phyloP scores from a whole-genome alignment of 1,140 invertebrate genomes.

The Trichomalopsis sarcophagae region DNA sequence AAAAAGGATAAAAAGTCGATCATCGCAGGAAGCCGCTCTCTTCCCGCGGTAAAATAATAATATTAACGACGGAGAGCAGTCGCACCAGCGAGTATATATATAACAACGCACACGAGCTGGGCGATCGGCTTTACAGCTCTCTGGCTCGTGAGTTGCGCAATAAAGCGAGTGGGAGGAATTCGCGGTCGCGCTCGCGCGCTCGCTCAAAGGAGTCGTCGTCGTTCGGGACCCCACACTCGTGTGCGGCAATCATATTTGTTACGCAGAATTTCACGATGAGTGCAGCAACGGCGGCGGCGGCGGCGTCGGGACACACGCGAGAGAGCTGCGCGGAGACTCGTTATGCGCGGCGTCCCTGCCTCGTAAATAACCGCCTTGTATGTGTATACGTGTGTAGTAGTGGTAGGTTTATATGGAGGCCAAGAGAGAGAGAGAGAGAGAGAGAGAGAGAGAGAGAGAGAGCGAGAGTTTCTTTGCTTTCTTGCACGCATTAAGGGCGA shows the following conservation, averaged over 20 bases:
- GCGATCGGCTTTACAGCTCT: constrained; percentile 37
- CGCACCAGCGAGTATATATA: too few species aligned
- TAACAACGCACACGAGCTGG: too few species aligned
- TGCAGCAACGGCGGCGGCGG: not conserved
- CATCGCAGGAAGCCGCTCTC: not conserved
- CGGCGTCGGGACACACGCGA: not conserved
- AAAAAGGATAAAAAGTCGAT: too few species aligned
- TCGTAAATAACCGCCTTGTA: constrained; percentile 37
- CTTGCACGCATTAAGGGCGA: constrained; percentile 28
- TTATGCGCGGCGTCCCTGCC: constrained; percentile 39
- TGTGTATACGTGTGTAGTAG: not conserved
- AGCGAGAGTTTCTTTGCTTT: not conserved
- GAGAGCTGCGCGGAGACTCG: constrained; percentile 4
- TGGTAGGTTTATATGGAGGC: not conserved
- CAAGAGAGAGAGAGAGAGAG: not conserved
- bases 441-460: not conserved
- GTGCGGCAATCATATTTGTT: constrained; percentile 42
- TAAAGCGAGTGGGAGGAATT: constrained; percentile 47
- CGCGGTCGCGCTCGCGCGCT: not conserved
- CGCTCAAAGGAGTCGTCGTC: not conserved
- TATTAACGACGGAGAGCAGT: constrained; percentile 38
- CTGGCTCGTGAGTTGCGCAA: constrained; percentile 33
- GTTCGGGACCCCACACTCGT: not conserved
- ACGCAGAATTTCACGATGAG: constrained; percentile 38
- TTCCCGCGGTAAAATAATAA: constrained; percentile 21